These are phyloP conservation scores for Meriones unguiculatus DNA, from an alignment of 2,113 vertebrate species.

Conservation along the genomic window DNA sequence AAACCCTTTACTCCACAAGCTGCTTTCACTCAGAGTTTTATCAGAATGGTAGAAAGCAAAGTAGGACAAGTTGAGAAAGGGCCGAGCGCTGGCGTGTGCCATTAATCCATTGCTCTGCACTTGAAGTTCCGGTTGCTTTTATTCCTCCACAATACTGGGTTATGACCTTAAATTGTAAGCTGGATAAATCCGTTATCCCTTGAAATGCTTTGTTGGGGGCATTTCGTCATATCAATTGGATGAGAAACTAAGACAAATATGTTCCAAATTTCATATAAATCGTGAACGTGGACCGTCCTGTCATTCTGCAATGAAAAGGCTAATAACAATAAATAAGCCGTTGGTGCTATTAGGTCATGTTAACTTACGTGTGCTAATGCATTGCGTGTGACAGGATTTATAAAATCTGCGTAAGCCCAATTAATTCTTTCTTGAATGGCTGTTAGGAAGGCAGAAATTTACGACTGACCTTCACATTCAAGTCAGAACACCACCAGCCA, in stretches of 20 bases:
- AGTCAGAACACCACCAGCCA: constrained; percentile 37
- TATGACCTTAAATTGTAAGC: neutral
- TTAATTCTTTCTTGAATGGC: constrained; percentile 61
- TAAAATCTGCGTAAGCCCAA: neutral
- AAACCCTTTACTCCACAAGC: neutral
- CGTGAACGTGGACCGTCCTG: neutral
- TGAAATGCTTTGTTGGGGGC: neutral
- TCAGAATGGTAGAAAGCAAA: neutral
- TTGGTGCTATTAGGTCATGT: neutral
- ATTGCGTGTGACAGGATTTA: constrained; percentile 58
- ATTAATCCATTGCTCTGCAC: neutral
- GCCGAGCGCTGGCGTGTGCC: neutral
- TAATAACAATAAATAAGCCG: neutral
- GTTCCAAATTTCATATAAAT: constrained; percentile 38
- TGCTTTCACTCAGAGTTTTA: neutral
- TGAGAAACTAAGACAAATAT: neutral
- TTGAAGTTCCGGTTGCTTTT: neutral
- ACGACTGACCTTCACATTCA: constrained; percentile 62
- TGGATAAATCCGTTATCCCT: neutral
- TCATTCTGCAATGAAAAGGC: constrained; percentile 5
- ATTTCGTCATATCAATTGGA: neutral
- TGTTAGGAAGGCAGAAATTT: constrained; percentile 66
- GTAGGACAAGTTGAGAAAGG: neutral
- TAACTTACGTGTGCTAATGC: neutral
- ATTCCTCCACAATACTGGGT: neutral